A percentile compares a stretch with the other conserved stretches of the same genome.
These are phyloP conservation scores for Pandemis cinnamomeana DNA, from an alignment of 2,888 invertebrate species.

Conservation along the genomic window DNA sequence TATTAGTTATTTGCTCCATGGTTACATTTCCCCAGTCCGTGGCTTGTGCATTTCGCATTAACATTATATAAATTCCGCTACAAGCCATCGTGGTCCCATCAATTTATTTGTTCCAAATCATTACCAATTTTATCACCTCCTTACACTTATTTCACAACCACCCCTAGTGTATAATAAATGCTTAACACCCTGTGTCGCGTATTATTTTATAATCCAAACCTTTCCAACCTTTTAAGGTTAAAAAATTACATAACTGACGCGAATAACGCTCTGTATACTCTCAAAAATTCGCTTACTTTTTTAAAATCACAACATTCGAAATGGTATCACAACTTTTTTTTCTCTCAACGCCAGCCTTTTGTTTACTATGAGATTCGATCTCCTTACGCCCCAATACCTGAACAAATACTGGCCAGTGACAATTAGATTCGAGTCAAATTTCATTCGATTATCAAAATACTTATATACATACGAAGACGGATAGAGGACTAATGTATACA, in stretches of 20 bases:
- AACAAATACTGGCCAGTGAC: conserved; percentile 38
- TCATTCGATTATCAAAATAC: conserved; percentile 39
- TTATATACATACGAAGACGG: conserved; percentile 28
- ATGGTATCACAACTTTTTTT: conserved; percentile 35
- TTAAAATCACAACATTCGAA: conserved; percentile 38
- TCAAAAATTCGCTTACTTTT: conserved; percentile 33
- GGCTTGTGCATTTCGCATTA: too few species aligned
- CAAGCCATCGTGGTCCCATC: too few species aligned
- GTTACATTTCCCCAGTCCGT: too few species aligned
- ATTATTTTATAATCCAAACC: conserved; percentile 21
- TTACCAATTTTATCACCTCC: too few species aligned
- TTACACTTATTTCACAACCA: conserved; percentile 22
- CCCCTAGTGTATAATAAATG: conserved; percentile 34
- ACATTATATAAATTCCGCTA: too few species aligned
- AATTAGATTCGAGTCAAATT: conserved; percentile 29
- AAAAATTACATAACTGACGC: conserved; percentile 29
- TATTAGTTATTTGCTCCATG: too few species aligned
- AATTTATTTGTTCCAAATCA: too few species aligned
- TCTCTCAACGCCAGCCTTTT: conserved; percentile 34
- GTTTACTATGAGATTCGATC: conserved; percentile 37
- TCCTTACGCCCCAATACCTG: conserved; percentile 29
- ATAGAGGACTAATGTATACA: conserved; percentile 28
- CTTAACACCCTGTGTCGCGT: conserved; percentile 35
- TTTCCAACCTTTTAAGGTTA: conserved; percentile 23
- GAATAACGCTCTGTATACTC: conserved; percentile 35